A percentile compares a stretch with the other conserved stretches of the same genome.
Conservation (phyloP, 2,797 vertebrate species). For the Lagorchestes hirsutus region DNA sequence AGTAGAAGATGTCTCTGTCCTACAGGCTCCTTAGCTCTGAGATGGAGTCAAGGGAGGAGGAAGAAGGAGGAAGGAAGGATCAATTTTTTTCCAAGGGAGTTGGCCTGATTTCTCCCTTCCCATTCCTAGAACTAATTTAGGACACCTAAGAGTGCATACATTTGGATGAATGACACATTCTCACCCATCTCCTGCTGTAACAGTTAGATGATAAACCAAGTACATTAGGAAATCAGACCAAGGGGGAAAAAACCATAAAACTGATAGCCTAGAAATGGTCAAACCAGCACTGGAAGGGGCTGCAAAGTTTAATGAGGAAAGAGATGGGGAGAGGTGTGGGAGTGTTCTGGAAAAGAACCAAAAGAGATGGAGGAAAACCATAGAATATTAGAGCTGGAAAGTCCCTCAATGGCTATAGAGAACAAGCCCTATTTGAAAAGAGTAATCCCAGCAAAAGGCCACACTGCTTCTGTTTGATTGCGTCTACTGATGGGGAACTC, state of each 20-base stretch:
- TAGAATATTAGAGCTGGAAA: background rate
- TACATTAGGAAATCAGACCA: constrained; percentile 69
- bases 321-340: background rate
- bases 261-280: constrained; percentile 60
- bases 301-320: constrained; percentile 42
- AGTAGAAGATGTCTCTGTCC: background rate
- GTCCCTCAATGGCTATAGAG: background rate
- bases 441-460: background rate
- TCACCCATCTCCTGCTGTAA: constrained; percentile 72
- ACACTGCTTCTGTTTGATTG: background rate
- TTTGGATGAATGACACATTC: constrained; percentile 70
- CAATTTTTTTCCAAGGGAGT: background rate
- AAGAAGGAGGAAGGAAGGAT: background rate
- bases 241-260: constrained; percentile 57
- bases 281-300: background rate
- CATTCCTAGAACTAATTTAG: background rate
- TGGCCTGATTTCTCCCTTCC: background rate
- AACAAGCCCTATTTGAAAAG: background rate
- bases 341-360: background rate
- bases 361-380: background rate
- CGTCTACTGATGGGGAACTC: background rate
- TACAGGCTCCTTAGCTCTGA: background rate
- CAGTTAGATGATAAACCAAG: constrained; percentile 52
- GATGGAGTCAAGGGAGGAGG: background rate
- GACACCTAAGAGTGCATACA: background rate